These are phyloP conservation scores for Diadophis punctatus DNA, from an alignment of 2,113 vertebrate species.

Conservation along the genomic window DNA sequence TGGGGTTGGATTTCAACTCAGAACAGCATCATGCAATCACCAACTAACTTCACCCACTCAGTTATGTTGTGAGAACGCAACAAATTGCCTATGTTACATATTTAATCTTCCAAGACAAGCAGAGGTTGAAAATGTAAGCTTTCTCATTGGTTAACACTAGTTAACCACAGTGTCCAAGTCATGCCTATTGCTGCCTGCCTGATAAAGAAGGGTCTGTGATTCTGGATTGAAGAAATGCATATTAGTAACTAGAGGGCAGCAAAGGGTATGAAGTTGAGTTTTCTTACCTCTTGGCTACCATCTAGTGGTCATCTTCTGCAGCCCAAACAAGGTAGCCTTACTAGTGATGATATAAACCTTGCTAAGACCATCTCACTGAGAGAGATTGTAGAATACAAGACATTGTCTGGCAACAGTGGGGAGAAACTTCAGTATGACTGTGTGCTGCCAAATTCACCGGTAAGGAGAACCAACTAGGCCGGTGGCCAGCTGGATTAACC, in stretches of 20 bases:
- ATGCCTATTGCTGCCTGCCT: not conserved
- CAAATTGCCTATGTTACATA: not conserved
- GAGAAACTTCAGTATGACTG: not conserved
- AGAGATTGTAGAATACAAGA: not conserved
- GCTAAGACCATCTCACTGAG: not conserved
- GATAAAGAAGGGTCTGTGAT: not conserved
- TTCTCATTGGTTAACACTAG: not conserved
- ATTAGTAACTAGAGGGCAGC: not conserved
- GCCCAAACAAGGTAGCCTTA: not conserved
- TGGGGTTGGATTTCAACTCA: not conserved
- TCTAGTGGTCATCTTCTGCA: not conserved
- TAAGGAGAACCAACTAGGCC: not conserved
- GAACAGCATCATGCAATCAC: not conserved
- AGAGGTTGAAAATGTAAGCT: not conserved
- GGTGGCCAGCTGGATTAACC: not conserved
- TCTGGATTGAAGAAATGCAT: not conserved
- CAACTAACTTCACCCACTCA: not conserved
- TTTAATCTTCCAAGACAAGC: not conserved
- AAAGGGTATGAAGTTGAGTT: not conserved
- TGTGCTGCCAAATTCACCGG: not conserved
- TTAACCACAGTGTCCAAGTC: not conserved
- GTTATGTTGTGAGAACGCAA: not conserved
- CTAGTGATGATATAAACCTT: not conserved
- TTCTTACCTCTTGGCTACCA: not conserved
- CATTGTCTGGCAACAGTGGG: not conserved